phyloP scores from a whole-genome alignment of 2,113 vertebrate species.

The Sorex fumeus region DNA sequence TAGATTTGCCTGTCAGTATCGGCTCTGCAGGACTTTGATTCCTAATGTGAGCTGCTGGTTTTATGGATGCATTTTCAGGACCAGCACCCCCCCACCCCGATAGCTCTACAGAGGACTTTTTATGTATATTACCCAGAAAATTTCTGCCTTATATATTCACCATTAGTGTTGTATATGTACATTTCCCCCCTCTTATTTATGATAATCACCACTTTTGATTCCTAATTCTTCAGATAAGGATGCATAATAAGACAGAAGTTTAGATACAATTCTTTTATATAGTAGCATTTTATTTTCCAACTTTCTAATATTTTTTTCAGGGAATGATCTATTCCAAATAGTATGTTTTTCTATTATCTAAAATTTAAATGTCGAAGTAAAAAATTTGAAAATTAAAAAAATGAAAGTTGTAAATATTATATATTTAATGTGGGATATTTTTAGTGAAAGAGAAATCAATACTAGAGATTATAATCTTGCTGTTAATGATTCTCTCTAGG shows the following conservation, averaged over 20 bases:
- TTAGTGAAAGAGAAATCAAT: neutral
- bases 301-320: neutral
- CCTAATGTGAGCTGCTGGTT: conserved; percentile 70
- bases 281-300: neutral
- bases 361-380: conserved; percentile 29
- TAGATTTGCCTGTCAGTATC: conserved; percentile 74
- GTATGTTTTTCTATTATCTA: neutral
- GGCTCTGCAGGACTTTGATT: conserved; percentile 67
- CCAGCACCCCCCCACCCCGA: conserved; percentile 21
- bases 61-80: conserved; percentile 68
- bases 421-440: neutral
- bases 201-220: neutral
- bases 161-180: neutral
- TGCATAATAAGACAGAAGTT: neutral
- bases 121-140: neutral
- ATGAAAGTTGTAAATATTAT: neutral
- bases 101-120: conserved; percentile 72
- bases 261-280: neutral
- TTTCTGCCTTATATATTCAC: conserved; percentile 14
- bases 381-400: neutral
- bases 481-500: neutral
- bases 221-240: conserved; percentile 5
- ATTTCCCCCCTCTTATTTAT: neutral
- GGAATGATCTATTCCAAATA: neutral
- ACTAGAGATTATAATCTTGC: neutral